Evolutionary conservation across 1,140 invertebrate species (phyloP), one percentile per base, ranked within the genome.

Genomic region (Heliothis subflexa): DNA sequence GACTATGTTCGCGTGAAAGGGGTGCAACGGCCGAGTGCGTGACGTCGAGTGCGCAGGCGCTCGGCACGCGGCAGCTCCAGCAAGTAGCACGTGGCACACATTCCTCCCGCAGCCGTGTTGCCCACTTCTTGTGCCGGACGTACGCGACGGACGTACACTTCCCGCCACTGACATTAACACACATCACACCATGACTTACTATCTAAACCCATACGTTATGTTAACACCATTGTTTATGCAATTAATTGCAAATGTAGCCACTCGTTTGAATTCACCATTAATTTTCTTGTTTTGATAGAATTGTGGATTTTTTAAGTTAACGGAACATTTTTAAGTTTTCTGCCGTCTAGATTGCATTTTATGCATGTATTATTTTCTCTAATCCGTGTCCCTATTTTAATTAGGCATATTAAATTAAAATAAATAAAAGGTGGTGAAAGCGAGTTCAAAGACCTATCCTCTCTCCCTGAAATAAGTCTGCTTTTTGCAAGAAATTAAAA

Each of bases 1-100:
- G 84, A 81, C 83, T 85, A 10, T 14, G 54, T 40, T 89, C 83
- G 80, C 89, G 89, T 88, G 91, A 93, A 94, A 94, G 93, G 91
- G 92, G 93, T 93, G 91, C 91, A 94, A 91, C 88, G 93, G 89
- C 91, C 93, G 86, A 83, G 80, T 86, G 88, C 86, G 87, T 88
- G 81, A 89, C 81, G 66, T 49, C 76, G 78, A 47, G 64, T 64
- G 57, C 52, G 59, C 55, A 49, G 81, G 47, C 49, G 78, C 47
- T 50, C 72, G 79, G 77, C 73, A 76, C 54, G 62, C 54, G 62
- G 79, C 88, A 91, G 92, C 78, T 40, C 33, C 54, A 40, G 79
- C 88, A 91, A 93, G 91, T 94, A 83, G 92, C 82, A 87, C 92
- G 85, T 82, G 91, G 85, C 91, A 90, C 85, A 94, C 87, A 94